Base-by-base conservation (phyloP, 2,888 invertebrate genomes). In the Germaria angustata region DNA sequence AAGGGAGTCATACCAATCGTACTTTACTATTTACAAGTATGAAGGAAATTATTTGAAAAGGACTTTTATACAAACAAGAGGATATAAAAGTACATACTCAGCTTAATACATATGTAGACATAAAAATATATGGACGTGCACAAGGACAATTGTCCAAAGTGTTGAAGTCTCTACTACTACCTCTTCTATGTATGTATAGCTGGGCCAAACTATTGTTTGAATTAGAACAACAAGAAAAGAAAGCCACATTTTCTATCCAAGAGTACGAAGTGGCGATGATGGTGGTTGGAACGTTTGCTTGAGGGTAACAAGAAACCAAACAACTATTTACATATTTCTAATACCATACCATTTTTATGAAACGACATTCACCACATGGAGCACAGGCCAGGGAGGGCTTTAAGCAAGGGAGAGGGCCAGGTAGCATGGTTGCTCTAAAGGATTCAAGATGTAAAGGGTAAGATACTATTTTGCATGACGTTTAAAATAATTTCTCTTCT, bases 41-140 rank as follows among this genome's bases (percentile, higher is more conserved):
- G 75, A 78, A 79, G 59, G 79, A 82, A 75, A 76, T 79, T 79
- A 71, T 82, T 79, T 82, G 82, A 71, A 79, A 82, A 82, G 82
- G 82, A 82, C 79, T 82, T 71, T 75, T 71, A 2, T 49, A 17
- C 55, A 36, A 71, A 65, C 49, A 82, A 63, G 76, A 61, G 44
- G 32, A 73, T 71, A 39, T 13, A 51, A 51, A 49, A 20, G 28
- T 55, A 59, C 39, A 22, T 41, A 3, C 13, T 11, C 15, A 65
- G 44, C 39, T 7, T 41, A 1, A 28, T 11, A 32, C 22, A 44
- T 5, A 65, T 7, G 5, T 1, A 17, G n/a, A 20, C 24, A 46
- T n/a, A 22, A 17, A 46, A 32, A n/a, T 28, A 55, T 11, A 51
- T 22, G 36, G 46, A 51, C 34, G 36, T 55, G 49, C 53, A 51